A percentile compares a stretch with the other conserved stretches of the same genome.
phyloP scores from a whole-genome alignment of 1,140 invertebrate genomes.

The Hermatobates lingyangjiaoensis region DNA sequence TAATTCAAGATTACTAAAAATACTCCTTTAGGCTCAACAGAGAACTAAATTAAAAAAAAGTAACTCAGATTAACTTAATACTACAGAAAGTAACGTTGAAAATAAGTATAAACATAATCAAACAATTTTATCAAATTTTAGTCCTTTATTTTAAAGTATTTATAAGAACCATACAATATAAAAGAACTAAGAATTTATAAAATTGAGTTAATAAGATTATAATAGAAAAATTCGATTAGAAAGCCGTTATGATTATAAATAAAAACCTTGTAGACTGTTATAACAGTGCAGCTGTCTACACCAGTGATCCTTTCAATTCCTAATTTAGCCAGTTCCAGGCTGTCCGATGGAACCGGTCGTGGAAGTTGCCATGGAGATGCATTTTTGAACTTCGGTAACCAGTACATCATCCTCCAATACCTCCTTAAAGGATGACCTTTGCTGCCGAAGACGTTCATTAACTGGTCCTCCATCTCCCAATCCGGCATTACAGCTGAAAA shows the following conservation, averaged over 20 bases:
- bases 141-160: no score
- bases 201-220: not conserved
- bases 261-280: conserved; percentile 46
- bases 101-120: no score
- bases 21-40: no score
- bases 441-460: conserved; percentile 68
- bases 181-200: no score
- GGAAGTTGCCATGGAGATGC: conserved; percentile 77
- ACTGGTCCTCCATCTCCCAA: conserved; percentile 59
- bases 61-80: no score
- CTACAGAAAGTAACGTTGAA: no score
- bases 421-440: conserved; percentile 60
- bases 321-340: conserved; percentile 60
- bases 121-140: no score
- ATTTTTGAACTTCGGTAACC: conserved; percentile 94
- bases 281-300: conserved; percentile 55
- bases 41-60: no score
- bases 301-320: conserved; percentile 72
- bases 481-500: conserved; percentile 71
- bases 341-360: conserved; percentile 46
- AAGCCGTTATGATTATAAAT: not conserved
- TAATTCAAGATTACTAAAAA: no score
- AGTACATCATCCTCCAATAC: conserved; percentile 85
- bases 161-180: no score
- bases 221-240: not conserved